Conservation (phyloP, 2,113 vertebrate species). For the Puffinus mauretanicus region DNA sequence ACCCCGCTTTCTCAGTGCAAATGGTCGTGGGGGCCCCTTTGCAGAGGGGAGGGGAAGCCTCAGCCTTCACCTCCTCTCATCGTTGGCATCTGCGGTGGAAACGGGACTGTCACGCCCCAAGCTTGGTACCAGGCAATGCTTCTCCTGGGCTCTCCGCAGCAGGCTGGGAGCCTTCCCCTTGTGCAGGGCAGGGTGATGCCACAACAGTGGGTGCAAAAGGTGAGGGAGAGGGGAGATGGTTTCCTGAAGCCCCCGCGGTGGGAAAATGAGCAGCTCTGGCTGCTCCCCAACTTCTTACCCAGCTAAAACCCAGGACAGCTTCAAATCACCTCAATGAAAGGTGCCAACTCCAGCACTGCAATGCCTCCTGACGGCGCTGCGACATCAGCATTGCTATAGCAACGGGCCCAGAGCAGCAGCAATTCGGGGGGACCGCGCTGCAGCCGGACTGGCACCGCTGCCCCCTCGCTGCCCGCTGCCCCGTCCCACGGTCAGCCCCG, state of each 20-base stretch:
- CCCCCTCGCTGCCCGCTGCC: background rate
- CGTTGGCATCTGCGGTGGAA: rapidly evolving
- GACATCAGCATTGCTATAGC: slow-evolving; percentile 6
- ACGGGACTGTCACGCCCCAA: background rate
- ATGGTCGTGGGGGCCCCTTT: background rate
- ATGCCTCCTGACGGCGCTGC: background rate
- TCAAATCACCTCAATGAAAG: background rate
- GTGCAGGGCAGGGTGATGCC: background rate
- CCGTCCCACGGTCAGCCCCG: rapidly evolving
- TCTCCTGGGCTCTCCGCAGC: background rate
- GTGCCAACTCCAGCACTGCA: background rate
- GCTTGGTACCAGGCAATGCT: background rate
- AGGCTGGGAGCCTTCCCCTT: background rate
- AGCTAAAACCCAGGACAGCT: background rate
- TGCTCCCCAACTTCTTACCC: background rate
- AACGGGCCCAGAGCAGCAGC: background rate
- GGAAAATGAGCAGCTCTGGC: background rate
- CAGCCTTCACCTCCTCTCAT: background rate
- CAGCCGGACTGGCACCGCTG: rapidly evolving
- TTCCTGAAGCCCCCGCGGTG: rapidly evolving
- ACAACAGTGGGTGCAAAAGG: background rate
- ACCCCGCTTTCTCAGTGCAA: rapidly evolving
- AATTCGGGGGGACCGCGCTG: background rate
- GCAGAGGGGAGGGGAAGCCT: background rate
- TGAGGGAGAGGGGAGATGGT: background rate